Base-by-base conservation (phyloP, 2,888 invertebrate genomes). In the Ichneumoninae sp. region DNA sequence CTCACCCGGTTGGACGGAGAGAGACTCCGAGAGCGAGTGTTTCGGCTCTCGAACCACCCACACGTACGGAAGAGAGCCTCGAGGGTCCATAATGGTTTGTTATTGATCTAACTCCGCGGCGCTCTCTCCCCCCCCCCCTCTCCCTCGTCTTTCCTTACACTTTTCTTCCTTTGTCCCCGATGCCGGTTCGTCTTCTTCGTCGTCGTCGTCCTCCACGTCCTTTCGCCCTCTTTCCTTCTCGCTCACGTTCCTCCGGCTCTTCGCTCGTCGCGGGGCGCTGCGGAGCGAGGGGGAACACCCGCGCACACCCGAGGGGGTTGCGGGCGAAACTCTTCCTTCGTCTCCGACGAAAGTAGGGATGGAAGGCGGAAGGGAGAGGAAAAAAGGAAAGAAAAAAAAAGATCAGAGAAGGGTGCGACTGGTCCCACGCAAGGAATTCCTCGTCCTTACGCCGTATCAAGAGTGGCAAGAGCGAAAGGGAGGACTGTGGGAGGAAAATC, bases 61-160 rank as follows among this genome's bases (percentile, higher is more conserved):
- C 81, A 83, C 81, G 83, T 75, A 76, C 65, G 84, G 44, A 83
- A 88, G 85, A 87, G 86, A 88, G 86, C 87, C 87, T 87, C 88
- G 89, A 89, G 87, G 86, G 89, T 89, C 91, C 90, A 90, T 92
- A 92, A 93, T 92, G 91, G 92, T 92, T 93, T 91, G 91, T 92
- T 93, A 93, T 93, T 92, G 93, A 93, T 93, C 92, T 92, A 91
- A 90, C 92, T 90, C 89, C 83, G 88, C 89, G 89, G 86, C 71
- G 70, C 54, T 65, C 83, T 76, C 80, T 80, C 78, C 40, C 8
- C 40, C 8, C 5, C 40, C 40, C 44, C 65, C 65, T 78, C 30
- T 50, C 50, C 63, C 78, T 79, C 70, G 79, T 22, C 89, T 26
- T 91, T 91, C 88, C 90, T 90, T 89, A 89, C 88, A 89, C 88